A percentile compares a stretch with the other conserved stretches of the same genome.
Evolutionary conservation across 2,888 invertebrate genomes (phyloP).

Genomic region (Mimas tiliae): DNA sequence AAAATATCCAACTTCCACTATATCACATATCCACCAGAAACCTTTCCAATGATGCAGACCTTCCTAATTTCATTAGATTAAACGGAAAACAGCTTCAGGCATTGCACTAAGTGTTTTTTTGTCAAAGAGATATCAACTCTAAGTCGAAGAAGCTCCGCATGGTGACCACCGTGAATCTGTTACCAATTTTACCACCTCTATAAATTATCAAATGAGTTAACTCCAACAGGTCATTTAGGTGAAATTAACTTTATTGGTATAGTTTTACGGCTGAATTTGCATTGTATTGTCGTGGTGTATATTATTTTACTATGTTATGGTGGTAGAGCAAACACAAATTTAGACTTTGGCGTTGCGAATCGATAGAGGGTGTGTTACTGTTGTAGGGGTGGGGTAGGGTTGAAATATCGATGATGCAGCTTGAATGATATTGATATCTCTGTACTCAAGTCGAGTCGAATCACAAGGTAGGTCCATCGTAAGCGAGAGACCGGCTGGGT

Average conservation of each 20-base stretch:
- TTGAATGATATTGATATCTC: neutral
- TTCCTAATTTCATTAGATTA: neutral
- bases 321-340: constrained; percentile 63
- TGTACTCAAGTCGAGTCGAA: neutral
- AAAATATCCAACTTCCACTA: neutral
- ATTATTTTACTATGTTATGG: constrained; percentile 14
- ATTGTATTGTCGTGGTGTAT: constrained; percentile 3
- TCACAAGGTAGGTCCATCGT: too few relatives aligned
- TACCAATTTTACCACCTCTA: neutral
- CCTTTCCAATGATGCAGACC: neutral
- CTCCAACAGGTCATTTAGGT: neutral
- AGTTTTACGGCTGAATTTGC: constrained; percentile 25
- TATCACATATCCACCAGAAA: neutral
- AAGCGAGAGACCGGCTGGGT: too few relatives aligned
- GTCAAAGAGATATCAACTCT: neutral
- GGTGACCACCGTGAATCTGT: neutral
- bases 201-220: neutral
- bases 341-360: constrained; percentile 69
- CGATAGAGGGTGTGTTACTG: constrained; percentile 67
- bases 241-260: fast-evolving
- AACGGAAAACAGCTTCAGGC: neutral
- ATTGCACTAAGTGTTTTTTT: neutral
- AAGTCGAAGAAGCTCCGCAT: neutral
- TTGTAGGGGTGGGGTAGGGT: constrained; percentile 48
- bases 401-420: constrained; percentile 17